These are phyloP conservation scores for Notarius quadriscutis DNA, from an alignment of 2,113 vertebrate species.

Conservation along the genomic window DNA sequence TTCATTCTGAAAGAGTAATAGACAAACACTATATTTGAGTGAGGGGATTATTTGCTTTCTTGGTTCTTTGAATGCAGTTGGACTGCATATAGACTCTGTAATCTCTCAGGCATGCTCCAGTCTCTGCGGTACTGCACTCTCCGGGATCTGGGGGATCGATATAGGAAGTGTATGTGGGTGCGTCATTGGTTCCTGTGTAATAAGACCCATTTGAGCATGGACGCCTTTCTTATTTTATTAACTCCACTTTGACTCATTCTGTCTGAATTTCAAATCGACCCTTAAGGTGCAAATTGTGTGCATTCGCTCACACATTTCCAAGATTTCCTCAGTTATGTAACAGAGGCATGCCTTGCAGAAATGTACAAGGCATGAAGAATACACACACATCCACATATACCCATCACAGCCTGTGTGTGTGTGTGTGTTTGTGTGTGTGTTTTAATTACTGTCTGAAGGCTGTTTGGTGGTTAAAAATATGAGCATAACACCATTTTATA, in stretches of 20 bases:
- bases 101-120: slow-evolving; percentile 12
- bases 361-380: neutral
- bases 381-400: slow-evolving; percentile 20
- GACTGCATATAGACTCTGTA: slow-evolving; percentile 8
- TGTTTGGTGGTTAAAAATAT: neutral
- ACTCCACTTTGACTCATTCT: slow-evolving; percentile 8
- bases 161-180: slow-evolving; percentile 21
- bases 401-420: slow-evolving; percentile 9
- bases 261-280: slow-evolving; percentile 49
- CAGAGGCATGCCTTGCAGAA: slow-evolving; percentile 32
- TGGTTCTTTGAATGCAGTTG: neutral
- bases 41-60: neutral
- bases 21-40: neutral
- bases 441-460: neutral
- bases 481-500: neutral
- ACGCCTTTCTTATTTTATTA: slow-evolving; percentile 27
- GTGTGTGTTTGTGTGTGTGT: slow-evolving; percentile 1
- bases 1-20: neutral
- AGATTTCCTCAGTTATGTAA: slow-evolving; percentile 42
- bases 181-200: neutral
- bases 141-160: neutral
- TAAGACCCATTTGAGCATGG: neutral
- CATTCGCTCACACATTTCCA: slow-evolving; percentile 8
- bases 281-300: slow-evolving; percentile 25
- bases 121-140: neutral